These are phyloP conservation scores for Sarcophaga carnaria DNA, from an alignment of 2,888 invertebrate genomes.

Conservation along the genomic window DNA sequence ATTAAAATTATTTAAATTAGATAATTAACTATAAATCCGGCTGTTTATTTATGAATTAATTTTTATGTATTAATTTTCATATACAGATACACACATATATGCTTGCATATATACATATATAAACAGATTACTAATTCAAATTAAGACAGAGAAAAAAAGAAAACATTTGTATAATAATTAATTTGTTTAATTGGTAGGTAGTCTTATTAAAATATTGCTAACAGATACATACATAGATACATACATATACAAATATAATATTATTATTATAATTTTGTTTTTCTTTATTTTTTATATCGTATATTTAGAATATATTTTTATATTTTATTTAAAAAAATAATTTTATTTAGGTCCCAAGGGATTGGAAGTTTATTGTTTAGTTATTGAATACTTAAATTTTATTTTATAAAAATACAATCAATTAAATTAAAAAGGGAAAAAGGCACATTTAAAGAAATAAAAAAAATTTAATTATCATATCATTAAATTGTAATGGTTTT, in stretches of 20 bases:
- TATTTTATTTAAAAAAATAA: neutral
- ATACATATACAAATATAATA: neutral
- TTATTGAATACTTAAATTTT: constrained; percentile 3
- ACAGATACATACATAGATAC: neutral
- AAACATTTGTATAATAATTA: constrained; percentile 15
- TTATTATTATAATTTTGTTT: too few species aligned
- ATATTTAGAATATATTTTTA: too few species aligned
- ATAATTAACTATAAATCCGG: too few species aligned
- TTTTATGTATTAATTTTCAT: neutral
- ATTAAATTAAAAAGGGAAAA: constrained; percentile 13
- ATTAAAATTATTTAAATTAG: too few species aligned
- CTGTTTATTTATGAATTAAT: neutral
- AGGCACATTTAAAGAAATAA: constrained; percentile 26
- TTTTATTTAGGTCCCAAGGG: constrained; percentile 35
- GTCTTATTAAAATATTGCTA: constrained; percentile 35
- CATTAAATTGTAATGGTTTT: too few species aligned
- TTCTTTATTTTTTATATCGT: too few species aligned
- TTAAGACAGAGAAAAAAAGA: neutral
- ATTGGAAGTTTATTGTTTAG: constrained; percentile 2
- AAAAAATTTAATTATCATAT: neutral
- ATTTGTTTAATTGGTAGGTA: neutral
- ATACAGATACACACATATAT: neutral
- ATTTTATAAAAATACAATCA: neutral
- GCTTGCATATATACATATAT: too few species aligned
- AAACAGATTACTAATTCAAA: too few species aligned